These are phyloP conservation scores for Luidia sarsii DNA, from an alignment of 53 echinoderm and acorn worm species.

Conservation along the genomic window DNA sequence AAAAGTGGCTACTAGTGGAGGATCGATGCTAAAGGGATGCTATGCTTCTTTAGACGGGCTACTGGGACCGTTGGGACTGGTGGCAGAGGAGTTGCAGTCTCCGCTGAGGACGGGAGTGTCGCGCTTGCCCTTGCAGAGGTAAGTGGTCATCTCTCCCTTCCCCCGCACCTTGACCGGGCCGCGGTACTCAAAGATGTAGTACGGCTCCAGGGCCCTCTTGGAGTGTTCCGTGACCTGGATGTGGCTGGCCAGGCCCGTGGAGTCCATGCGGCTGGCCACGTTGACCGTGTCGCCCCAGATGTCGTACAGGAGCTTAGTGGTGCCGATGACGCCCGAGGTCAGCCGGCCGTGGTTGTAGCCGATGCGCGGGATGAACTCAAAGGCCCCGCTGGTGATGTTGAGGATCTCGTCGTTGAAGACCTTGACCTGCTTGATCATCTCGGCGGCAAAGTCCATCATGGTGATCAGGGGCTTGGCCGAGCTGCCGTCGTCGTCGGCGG, in stretches of 20 bases:
- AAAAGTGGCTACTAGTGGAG: too few species aligned
- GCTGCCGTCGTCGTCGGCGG: conserved; percentile 47
- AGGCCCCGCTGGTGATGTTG: conserved; percentile 91
- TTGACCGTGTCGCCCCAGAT: conserved; percentile 99
- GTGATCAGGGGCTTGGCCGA: conserved; percentile 53
- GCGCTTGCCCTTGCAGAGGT: conserved; percentile 40
- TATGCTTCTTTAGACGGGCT: conserved; percentile 22
- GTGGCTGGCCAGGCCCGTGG: conserved; percentile 82
- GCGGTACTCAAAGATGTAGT: conserved; percentile 77
- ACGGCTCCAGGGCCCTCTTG: conserved; percentile 73
- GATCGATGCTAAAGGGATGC: not conserved
- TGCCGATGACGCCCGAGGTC: conserved; percentile 96
- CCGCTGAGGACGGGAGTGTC: conserved; percentile 25
- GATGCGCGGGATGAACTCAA: conserved; percentile 92
- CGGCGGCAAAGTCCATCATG: conserved; percentile 86
- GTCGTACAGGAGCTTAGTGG: conserved; percentile 97
- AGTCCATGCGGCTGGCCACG: conserved; percentile 98
- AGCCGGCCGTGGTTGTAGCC: conserved; percentile 98
- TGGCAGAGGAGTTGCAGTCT: conserved; percentile 29
- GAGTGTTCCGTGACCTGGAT: conserved; percentile 95
- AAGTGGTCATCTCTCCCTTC: conserved; percentile 88
- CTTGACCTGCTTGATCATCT: conserved; percentile 79
- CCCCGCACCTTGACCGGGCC: conserved; percentile 86
- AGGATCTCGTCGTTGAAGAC: conserved; percentile 91
- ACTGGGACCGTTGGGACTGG: conserved; percentile 30